These are phyloP conservation scores for Notarius lentiginosus DNA, from an alignment of 2,113 vertebrate genomes.

Conservation along the genomic window DNA sequence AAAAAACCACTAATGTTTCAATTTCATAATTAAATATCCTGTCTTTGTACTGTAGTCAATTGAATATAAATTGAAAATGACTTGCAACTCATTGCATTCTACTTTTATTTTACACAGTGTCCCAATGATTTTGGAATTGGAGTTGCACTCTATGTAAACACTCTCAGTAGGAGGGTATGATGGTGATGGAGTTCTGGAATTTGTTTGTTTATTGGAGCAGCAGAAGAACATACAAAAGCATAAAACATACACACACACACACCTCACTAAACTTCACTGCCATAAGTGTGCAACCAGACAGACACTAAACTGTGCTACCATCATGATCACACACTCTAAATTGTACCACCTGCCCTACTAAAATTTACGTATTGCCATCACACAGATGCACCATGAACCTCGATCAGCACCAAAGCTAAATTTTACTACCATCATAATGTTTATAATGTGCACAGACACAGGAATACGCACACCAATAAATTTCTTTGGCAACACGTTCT, in stretches of 20 bases:
- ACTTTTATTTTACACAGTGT: not conserved
- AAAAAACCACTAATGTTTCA: too few relatives aligned
- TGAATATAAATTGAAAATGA: too few relatives aligned
- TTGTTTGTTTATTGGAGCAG: not conserved
- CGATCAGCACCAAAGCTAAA: not conserved
- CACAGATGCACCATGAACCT: not conserved
- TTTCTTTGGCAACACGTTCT: not conserved
- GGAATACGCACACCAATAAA: not conserved
- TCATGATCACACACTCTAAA: not conserved
- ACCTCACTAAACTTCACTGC: not conserved
- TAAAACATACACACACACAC: not conserved
- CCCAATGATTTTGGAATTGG: not conserved
- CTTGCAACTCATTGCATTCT: too few relatives aligned
- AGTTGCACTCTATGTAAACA: not conserved
- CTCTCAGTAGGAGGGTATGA: constrained; percentile 32
- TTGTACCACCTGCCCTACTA: constrained; percentile 6
- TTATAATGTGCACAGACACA: not conserved
- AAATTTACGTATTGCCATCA: not conserved
- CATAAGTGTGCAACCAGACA: not conserved
- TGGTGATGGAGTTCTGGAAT: constrained; percentile 36
- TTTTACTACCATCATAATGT: not conserved
- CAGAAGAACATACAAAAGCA: not conserved
- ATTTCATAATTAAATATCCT: too few relatives aligned
- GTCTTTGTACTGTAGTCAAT: too few relatives aligned
- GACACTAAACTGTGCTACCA: not conserved